These are phyloP conservation scores for Leptopilina myrica DNA, from an alignment of 2,888 invertebrate genomes.

Conservation along the genomic window DNA sequence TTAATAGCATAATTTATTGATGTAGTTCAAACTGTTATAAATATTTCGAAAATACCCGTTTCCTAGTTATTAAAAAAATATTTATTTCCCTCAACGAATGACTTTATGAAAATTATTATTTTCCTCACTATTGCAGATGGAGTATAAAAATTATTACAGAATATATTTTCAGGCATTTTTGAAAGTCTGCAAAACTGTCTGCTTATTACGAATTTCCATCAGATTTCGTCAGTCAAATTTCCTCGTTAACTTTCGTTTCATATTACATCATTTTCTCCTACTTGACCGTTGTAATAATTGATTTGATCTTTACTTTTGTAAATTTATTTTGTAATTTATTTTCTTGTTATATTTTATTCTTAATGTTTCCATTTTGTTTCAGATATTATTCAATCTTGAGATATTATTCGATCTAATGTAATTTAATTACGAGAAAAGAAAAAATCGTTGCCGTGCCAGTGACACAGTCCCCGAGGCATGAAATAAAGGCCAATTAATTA, in stretches of 20 bases:
- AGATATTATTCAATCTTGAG: not conserved
- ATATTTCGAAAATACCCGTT: not conserved
- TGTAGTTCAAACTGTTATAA: not conserved
- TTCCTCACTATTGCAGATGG: not conserved
- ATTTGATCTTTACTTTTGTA: too few relatives aligned
- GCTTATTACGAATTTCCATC: not conserved
- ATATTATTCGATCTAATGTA: not conserved
- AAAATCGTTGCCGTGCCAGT: conserved; percentile 27
- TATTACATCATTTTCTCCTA: not conserved
- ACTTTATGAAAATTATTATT: too few relatives aligned
- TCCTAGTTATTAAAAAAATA: not conserved
- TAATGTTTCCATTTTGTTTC: too few relatives aligned
- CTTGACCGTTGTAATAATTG: too few relatives aligned
- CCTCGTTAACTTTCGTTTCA: conserved; percentile 2
- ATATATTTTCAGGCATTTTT: not conserved
- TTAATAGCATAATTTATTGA: not conserved
- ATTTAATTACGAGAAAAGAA: not conserved
- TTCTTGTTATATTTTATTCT: too few relatives aligned
- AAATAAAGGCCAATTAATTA: conserved; percentile 47
- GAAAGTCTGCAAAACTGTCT: not conserved
- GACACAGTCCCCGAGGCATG: conserved; percentile 58
- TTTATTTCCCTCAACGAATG: not conserved
- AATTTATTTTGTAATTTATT: not conserved
- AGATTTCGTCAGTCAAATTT: not conserved
- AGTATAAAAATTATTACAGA: not conserved